phyloP scores from a whole-genome alignment of 2,797 vertebrate species.

The Coracias cyanogaster region DNA sequence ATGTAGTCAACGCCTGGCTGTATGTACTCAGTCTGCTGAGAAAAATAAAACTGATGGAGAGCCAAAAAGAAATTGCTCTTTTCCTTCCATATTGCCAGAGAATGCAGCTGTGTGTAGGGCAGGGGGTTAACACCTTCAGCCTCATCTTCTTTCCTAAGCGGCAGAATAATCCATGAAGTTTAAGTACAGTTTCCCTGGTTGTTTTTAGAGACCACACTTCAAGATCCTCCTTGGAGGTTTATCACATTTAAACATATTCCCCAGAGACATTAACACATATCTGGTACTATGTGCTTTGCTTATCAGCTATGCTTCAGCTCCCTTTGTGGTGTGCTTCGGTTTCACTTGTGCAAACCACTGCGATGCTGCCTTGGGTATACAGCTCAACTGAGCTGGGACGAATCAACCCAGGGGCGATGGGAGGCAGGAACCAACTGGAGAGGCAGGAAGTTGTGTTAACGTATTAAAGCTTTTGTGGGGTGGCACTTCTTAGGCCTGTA shows the following conservation, averaged over 20 bases:
- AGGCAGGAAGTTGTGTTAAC: not conserved
- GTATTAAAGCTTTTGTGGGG: not conserved
- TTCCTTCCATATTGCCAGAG: not conserved
- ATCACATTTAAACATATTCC: constrained; percentile 31
- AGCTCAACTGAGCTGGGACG: not conserved
- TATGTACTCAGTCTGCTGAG: not conserved
- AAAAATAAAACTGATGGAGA: not conserved
- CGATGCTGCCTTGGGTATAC: not conserved
- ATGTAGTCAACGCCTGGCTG: not conserved
- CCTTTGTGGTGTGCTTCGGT: not conserved
- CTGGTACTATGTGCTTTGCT: constrained; percentile 47
- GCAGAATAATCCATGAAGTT: not conserved
- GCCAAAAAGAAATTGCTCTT: not conserved
- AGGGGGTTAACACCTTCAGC: not conserved
- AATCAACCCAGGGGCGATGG: not conserved
- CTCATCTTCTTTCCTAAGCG: not conserved
- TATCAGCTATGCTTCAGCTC: not conserved
- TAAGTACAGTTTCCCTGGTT: not conserved
- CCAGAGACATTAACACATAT: not conserved
- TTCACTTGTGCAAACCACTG: not conserved
- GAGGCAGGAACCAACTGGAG: not conserved
- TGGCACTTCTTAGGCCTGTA: not conserved
- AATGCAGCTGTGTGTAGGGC: not conserved
- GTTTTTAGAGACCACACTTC: not conserved
- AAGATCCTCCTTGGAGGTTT: constrained; percentile 13